A percentile compares a stretch with the other conserved stretches of the same genome.
phyloP scores from a whole-genome alignment of 2,113 vertebrate species.

The zebrafish (Danio rerio) region GRCz12tu NC_133192.1:31901001-31901500 shows the following conservation, averaged over 20 bases:
- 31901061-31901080: slow-evolving; percentile 41
- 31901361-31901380: background rate
- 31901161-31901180: background rate
- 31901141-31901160: slow-evolving; percentile 1
- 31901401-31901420: background rate
- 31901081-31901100: background rate
- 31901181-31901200: background rate
- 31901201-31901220: slow-evolving; percentile 24
- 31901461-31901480: background rate
- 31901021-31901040: background rate
- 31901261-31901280: slow-evolving; percentile 27
- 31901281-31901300: background rate
- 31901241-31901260: slow-evolving; percentile 42
- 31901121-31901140: slow-evolving; percentile 52
- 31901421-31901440: background rate
- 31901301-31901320: background rate
- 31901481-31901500: background rate
- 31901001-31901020: background rate
- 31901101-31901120: slow-evolving; percentile 53
- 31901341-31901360: background rate
- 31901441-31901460: background rate
- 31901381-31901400: background rate
- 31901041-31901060: slow-evolving; percentile 34
- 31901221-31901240: slow-evolving; percentile 17
- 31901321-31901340: background rate